Evolutionary conservation across 2,797 vertebrate species (phyloP), one percentile per base, ranked within the genome.

Genomic region (Oreochromis mossambicus): DNA sequence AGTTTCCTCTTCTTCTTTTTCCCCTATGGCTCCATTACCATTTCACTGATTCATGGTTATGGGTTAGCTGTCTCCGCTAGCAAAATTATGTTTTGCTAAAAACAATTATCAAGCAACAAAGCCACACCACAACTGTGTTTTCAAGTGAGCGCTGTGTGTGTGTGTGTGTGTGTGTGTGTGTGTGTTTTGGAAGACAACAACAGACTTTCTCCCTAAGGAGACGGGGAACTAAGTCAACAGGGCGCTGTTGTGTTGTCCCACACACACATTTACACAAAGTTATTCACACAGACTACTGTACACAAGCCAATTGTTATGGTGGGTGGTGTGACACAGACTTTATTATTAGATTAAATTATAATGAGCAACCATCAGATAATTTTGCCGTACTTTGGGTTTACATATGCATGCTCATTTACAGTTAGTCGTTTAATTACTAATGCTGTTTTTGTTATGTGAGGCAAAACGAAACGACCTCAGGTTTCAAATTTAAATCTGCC

Each of bases 61-160:
- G 93, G 91, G 48, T 92, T 90, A 68, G 94, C 93, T 93, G 93
- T 91, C 94, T 93, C 81, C 75, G 86, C 89, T 84, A 86, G 91
- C 86, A 89, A 86, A 95, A 91, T 91, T 83, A 93, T 94, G 92
- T 92, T 90, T 89, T 89, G 83, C 89, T 91, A 87, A 93, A 94
- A 95, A 95, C 93, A 93, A 94, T 95, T 95, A 95, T 90, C 91
- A 89, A 91, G 92, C 92, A 91, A 89, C 92, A 92, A 89, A 93
- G 88, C 89, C 86, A 87, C 91, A 87, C 26, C 81, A 79, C 89
- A 91, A 91, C 80, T 91, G 92, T 82, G 89, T 92, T 92, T 88
- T 80, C 90, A 68, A 89, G 85, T 86, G 90, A 86, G 86, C 85
- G 89, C 84, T 21, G 81, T 83, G 86, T 32, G 81, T 89, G 88